These are phyloP conservation scores for Sminthurinus signatus DNA, from an alignment of 1,140 invertebrate genomes.

Conservation along the genomic window DNA sequence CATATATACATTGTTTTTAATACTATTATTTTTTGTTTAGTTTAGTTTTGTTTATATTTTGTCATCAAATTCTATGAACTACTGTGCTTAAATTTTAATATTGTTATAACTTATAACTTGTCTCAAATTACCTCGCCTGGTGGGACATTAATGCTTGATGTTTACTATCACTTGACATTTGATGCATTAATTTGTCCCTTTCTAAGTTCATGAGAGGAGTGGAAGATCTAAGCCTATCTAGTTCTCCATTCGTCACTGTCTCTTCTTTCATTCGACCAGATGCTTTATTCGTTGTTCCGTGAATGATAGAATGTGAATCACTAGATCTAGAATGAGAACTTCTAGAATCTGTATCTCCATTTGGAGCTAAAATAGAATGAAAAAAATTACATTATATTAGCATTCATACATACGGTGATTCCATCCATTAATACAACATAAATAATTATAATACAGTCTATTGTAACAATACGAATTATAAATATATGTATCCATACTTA, in stretches of 20 bases:
- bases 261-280: conserved; percentile 27
- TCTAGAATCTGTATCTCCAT: conserved; percentile 37
- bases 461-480: no score
- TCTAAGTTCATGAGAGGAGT: conserved; percentile 21
- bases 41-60: no score
- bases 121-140: conserved; percentile 17
- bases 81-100: no score
- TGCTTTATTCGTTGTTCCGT: conserved; percentile 18
- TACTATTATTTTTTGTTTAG: no score
- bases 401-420: no score
- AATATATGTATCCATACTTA: no score
- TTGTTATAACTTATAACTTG: background rate
- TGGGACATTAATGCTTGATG: conserved; percentile 15
- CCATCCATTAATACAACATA: no score
- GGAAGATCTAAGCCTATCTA: conserved; percentile 24
- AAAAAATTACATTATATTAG: no score
- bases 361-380: conserved; percentile 14
- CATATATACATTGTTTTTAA: background rate
- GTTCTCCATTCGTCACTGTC: conserved; percentile 31
- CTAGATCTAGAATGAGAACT: conserved; percentile 35
- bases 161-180: conserved; percentile 22
- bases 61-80: no score
- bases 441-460: no score
- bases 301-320: conserved; percentile 37
- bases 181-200: conserved; percentile 24